Evolutionary conservation across 1,140 invertebrate genomes (phyloP).

Genomic region (Conus ventricosus): DNA sequence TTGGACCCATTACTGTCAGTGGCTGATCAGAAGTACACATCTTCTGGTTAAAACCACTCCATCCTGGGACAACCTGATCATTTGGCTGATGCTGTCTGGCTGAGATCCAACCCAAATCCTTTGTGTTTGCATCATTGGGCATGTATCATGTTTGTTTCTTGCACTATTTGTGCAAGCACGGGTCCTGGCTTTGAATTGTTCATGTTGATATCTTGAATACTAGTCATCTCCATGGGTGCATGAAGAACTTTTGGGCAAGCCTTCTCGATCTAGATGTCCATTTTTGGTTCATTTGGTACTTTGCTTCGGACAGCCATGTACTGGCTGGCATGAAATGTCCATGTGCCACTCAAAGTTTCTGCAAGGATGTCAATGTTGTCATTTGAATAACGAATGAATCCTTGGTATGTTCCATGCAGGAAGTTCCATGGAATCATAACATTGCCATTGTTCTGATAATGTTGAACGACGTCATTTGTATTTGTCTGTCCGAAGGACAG

Average conservation of each 20-base stretch:
- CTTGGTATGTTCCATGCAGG: background rate
- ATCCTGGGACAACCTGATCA: constrained; percentile 10
- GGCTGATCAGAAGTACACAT: too few relatives aligned
- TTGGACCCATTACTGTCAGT: background rate
- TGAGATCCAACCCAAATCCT: background rate
- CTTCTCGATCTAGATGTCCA: constrained; percentile 1
- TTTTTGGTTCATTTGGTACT: background rate
- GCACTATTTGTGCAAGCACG: background rate
- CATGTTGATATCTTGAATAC: background rate
- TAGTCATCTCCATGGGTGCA: background rate
- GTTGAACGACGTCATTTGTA: background rate
- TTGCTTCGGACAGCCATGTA: background rate
- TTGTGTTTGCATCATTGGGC: constrained; percentile 3
- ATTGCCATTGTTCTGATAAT: background rate
- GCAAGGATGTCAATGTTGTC: constrained; percentile 14
- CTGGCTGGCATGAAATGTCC: constrained; percentile 6
- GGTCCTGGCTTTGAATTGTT: constrained; percentile 3
- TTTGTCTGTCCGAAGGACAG: background rate
- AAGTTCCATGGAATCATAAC: background rate
- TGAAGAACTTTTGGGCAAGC: background rate
- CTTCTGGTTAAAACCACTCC: constrained; percentile 5
- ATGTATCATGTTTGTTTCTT: background rate
- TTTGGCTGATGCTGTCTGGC: background rate
- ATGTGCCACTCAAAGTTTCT: background rate
- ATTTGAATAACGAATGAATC: background rate